These are phyloP conservation scores for Lycaena phlaeas DNA, from an alignment of 2,888 invertebrate species.

Conservation along the genomic window DNA sequence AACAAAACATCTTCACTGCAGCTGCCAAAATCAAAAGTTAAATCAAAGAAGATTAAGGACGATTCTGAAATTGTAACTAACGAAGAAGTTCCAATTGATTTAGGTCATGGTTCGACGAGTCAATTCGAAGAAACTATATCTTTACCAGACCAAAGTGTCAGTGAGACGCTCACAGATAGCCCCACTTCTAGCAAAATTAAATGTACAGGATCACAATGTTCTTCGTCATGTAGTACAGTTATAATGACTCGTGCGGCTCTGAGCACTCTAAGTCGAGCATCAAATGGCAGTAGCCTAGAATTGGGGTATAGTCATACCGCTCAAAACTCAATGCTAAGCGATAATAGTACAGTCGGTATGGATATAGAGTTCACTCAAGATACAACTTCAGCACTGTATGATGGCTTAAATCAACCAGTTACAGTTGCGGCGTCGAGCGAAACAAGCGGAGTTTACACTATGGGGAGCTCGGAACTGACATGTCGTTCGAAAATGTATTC, in stretches of 20 bases:
- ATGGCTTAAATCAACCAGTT: slow-evolving; percentile 61
- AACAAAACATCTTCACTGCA: slow-evolving; percentile 54
- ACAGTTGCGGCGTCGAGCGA: slow-evolving; percentile 83
- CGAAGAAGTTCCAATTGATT: slow-evolving; percentile 35
- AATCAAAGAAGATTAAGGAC: slow-evolving; percentile 43
- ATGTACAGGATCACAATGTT: slow-evolving; percentile 86
- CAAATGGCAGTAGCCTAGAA: slow-evolving; percentile 87
- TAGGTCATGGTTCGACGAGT: slow-evolving; percentile 28
- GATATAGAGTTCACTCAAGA: slow-evolving; percentile 76
- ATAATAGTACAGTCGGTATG: slow-evolving; percentile 77
- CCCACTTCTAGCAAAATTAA: slow-evolving; percentile 72
- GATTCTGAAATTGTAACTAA: slow-evolving; percentile 32
- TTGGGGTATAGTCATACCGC: slow-evolving; percentile 90
- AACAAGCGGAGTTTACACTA: slow-evolving; percentile 89
- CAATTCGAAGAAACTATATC: slow-evolving; percentile 47
- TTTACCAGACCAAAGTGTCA: slow-evolving; percentile 51
- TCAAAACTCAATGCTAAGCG: slow-evolving; percentile 86
- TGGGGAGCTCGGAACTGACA: slow-evolving; percentile 79
- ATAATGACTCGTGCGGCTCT: slow-evolving; percentile 76
- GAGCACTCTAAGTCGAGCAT: slow-evolving; percentile 75
- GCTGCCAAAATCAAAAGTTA: slow-evolving; percentile 43
- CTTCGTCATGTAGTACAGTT: slow-evolving; percentile 90
- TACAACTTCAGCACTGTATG: slow-evolving; percentile 73
- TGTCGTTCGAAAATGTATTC: slow-evolving; percentile 74
- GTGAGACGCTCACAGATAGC: slow-evolving; percentile 69